phyloP scores from a whole-genome alignment of 2,113 vertebrate species.

The Glaucidium brasilianum region DNA sequence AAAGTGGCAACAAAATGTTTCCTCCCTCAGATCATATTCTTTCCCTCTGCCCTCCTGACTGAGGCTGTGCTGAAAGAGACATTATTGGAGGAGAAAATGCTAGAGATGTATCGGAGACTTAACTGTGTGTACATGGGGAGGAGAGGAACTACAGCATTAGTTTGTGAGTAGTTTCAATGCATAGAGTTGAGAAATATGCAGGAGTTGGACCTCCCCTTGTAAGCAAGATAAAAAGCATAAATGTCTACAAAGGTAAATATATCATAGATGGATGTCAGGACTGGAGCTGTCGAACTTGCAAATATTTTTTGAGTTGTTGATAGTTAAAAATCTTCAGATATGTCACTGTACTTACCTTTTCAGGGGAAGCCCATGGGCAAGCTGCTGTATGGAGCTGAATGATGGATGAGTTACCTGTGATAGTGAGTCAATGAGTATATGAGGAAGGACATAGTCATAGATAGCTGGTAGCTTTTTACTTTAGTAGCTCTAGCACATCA shows the following conservation, averaged over 20 bases:
- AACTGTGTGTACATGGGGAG: neutral
- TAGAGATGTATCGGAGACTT: neutral
- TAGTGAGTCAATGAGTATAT: neutral
- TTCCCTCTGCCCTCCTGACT: neutral
- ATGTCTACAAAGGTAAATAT: neutral
- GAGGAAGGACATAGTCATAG: neutral
- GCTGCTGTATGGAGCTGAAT: fast-evolving
- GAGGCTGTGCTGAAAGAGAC: neutral
- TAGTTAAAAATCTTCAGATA: neutral
- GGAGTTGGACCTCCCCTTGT: neutral
- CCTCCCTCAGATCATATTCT: neutral
- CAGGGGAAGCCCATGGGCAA: neutral
- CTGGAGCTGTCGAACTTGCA: neutral
- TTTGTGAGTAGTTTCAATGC: neutral
- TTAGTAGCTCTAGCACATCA: neutral
- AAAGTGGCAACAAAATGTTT: neutral
- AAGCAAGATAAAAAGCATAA: neutral
- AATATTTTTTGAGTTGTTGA: neutral
- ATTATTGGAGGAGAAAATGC: neutral
- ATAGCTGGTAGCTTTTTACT: neutral
- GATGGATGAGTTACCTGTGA: neutral
- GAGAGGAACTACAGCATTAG: too few relatives aligned
- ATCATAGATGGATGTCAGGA: neutral
- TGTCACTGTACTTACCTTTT: neutral
- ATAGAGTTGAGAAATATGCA: neutral